Evolutionary conservation across 2,888 invertebrate species (phyloP).

Genomic region (Cheilosia soror): DNA sequence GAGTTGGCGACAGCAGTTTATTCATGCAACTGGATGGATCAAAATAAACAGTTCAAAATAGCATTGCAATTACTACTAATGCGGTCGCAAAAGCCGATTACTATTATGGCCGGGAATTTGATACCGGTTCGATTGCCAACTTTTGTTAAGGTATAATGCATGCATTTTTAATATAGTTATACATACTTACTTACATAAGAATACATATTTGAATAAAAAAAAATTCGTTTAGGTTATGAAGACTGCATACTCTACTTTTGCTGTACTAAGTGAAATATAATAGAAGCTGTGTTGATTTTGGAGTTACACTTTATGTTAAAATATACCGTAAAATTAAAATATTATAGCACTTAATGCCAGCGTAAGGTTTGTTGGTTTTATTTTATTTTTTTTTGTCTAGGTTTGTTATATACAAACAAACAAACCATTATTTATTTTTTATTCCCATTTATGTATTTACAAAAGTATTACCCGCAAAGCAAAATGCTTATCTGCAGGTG

Average conservation of each 20-base stretch:
- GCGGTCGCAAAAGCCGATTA: slow-evolving; percentile 84
- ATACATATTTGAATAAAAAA: neutral
- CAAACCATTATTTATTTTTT: too few relatives aligned
- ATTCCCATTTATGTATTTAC: too few relatives aligned
- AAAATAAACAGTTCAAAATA: slow-evolving; percentile 83
- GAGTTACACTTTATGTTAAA: too few relatives aligned
- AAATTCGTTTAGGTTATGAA: slow-evolving; percentile 78
- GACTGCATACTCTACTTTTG: slow-evolving; percentile 79
- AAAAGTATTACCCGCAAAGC: too few relatives aligned
- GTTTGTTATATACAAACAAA: too few relatives aligned
- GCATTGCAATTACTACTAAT: slow-evolving; percentile 84
- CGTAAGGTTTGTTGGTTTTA: too few relatives aligned
- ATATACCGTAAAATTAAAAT: too few relatives aligned
- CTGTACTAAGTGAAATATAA: slow-evolving; percentile 77
- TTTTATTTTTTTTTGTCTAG: too few relatives aligned
- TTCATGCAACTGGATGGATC: slow-evolving; percentile 85
- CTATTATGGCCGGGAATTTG: slow-evolving; percentile 84
- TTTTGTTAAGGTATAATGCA: slow-evolving; percentile 83
- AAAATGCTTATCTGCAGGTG: too few relatives aligned
- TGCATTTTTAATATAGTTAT: neutral
- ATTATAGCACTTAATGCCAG: too few relatives aligned
- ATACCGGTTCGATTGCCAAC: slow-evolving; percentile 85
- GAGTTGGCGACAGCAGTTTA: slow-evolving; percentile 84
- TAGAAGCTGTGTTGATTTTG: slow-evolving; percentile 13
- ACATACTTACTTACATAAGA: too few relatives aligned